phyloP scores from a whole-genome alignment of 2,888 invertebrate genomes.

The Ramazzottius varieornatus region DNA sequence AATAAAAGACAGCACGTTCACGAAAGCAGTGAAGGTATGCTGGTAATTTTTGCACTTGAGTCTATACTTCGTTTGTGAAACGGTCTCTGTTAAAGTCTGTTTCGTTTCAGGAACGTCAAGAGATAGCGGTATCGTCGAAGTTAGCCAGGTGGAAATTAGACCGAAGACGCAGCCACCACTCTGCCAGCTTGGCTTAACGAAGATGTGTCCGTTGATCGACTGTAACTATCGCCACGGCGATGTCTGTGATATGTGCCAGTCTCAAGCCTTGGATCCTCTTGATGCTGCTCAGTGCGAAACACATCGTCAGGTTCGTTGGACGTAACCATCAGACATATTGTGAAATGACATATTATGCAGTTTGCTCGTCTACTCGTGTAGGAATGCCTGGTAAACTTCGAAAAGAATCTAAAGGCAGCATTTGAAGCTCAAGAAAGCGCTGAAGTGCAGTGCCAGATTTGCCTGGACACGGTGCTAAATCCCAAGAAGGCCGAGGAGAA shows the following conservation, averaged over 20 bases:
- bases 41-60: no score
- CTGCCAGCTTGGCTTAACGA: neutral
- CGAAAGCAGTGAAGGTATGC: no score
- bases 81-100: no score
- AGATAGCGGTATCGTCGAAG: no score
- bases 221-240: neutral
- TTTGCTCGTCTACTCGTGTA: conserved; percentile 18
- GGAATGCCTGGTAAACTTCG: conserved; percentile 45
- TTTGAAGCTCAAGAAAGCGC: conserved; percentile 48
- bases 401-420: conserved; percentile 51
- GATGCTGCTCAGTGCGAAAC: neutral
- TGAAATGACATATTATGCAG: neutral
- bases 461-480: conserved; percentile 41
- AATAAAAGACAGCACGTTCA: no score
- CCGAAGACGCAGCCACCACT: neutral
- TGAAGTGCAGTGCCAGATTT: conserved; percentile 56
- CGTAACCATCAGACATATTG: no score
- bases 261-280: neutral
- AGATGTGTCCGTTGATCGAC: neutral
- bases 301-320: neutral
- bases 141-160: neutral
- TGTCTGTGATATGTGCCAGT: neutral
- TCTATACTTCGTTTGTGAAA: no score
- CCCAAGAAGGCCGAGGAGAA: conserved; percentile 19
- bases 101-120: no score